A percentile compares a stretch with the other conserved stretches of the same genome.
Conservation (phyloP, 2,113 vertebrate species). For the Corythaixoides concolor region DNA sequence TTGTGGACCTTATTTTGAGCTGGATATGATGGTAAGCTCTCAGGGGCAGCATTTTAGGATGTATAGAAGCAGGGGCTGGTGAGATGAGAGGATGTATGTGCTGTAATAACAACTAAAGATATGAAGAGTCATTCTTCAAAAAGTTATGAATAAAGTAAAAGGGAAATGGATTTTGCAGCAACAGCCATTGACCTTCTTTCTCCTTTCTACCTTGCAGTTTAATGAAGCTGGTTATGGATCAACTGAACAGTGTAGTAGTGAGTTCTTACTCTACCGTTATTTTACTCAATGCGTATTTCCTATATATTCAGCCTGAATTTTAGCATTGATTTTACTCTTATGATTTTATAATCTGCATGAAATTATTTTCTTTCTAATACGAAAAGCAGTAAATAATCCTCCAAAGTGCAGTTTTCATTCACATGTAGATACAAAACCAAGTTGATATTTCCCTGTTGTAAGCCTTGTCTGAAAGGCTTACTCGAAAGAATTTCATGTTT, state of each 20-base stretch:
- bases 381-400: neutral
- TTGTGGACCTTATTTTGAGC: neutral
- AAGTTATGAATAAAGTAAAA: conserved; percentile 17
- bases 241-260: neutral
- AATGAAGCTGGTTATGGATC: neutral
- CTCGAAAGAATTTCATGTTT: neutral
- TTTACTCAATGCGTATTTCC: neutral
- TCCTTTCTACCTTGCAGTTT: neutral
- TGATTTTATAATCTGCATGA: neutral
- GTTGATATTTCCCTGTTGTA: neutral
- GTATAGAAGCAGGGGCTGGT: neutral
- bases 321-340: neutral
- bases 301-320: neutral
- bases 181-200: neutral
- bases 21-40: neutral
- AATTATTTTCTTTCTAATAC: conserved; percentile 8
- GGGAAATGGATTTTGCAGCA: neutral
- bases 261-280: neutral
- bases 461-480: neutral
- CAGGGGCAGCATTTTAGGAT: neutral
- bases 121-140: neutral
- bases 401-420: neutral
- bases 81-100: neutral
- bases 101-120: neutral
- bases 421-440: rapidly evolving